A percentile compares a stretch with the other conserved stretches of the same genome.
Conservation (phyloP, 2,888 invertebrate genomes). For the Steinernema scapterisci region DNA sequence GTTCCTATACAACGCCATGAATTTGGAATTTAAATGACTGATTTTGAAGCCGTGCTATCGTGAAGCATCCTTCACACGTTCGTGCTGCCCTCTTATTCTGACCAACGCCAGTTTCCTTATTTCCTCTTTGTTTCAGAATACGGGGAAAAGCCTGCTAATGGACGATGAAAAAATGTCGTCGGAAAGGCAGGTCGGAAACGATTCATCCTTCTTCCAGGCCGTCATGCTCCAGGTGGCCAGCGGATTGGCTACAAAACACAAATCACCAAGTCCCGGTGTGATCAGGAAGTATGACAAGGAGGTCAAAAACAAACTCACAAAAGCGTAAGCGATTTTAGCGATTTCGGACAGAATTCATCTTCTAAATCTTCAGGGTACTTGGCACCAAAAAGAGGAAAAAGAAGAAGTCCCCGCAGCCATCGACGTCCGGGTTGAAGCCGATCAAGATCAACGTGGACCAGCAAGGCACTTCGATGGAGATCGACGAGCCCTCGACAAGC, state of each 20-base stretch:
- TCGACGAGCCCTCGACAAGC: slow-evolving; percentile 23
- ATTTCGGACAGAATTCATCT: too few species aligned
- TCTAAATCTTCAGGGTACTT: too few species aligned
- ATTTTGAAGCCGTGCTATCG: neutral
- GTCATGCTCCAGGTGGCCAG: neutral
- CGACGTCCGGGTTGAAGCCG: neutral
- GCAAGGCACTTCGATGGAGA: neutral
- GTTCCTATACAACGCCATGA: too few species aligned
- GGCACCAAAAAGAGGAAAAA: too few species aligned
- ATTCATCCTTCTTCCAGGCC: neutral
- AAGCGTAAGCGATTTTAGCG: neutral
- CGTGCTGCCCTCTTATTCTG: neutral
- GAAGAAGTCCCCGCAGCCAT: neutral
- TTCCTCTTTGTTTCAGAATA: neutral
- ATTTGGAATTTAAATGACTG: too few species aligned
- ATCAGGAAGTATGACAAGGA: neutral
- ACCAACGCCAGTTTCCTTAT: neutral
- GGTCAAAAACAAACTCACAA: neutral
- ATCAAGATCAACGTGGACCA: slow-evolving; percentile 12
- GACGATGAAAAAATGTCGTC: slow-evolving; percentile 18
- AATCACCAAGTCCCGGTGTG: too few species aligned
- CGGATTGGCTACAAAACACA: too few species aligned
- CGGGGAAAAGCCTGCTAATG: slow-evolving; percentile 25
- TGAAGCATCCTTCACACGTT: too few species aligned
- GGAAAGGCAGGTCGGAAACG: neutral